A percentile compares a stretch with the other conserved stretches of the same genome.
Evolutionary conservation across 2,113 vertebrate genomes (phyloP).

Genomic region (Hydrochoerus hydrochaeris): DNA sequence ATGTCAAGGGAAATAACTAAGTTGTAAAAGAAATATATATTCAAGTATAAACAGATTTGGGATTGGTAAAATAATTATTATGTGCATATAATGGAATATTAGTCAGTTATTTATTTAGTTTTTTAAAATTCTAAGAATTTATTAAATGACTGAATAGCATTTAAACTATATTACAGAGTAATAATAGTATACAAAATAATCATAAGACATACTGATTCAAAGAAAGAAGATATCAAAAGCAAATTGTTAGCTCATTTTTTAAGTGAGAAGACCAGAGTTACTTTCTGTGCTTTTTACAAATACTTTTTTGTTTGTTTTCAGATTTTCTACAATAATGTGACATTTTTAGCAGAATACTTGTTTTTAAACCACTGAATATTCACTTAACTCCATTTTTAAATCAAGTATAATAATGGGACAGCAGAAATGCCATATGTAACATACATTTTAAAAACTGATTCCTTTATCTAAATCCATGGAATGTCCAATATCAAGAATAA

Average conservation of each 20-base stretch:
- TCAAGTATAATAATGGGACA: constrained; percentile 18
- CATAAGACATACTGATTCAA: background rate
- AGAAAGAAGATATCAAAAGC: constrained; percentile 10
- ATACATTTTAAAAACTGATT: background rate
- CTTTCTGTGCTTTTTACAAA: constrained; percentile 19
- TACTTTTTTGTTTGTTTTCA: background rate
- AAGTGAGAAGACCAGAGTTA: background rate
- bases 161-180: background rate
- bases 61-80: constrained; percentile 30
- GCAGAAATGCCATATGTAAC: background rate
- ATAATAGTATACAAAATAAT: constrained; percentile 1
- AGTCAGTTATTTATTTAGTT: constrained; percentile 21
- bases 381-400: constrained; percentile 49
- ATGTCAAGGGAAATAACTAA: background rate
- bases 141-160: constrained; percentile 11
- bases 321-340: constrained; percentile 14
- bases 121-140: constrained; percentile 26
- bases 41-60: background rate
- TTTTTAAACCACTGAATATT: background rate
- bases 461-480: background rate
- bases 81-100: background rate
- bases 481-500: background rate
- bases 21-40: constrained; percentile 18
- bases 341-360: background rate
- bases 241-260: constrained; percentile 19